Percentiles rank a stretch among this genome's conserved stretches.
phyloP scores from a whole-genome alignment of 2,113 vertebrate genomes.

The Jacana jacana region DNA sequence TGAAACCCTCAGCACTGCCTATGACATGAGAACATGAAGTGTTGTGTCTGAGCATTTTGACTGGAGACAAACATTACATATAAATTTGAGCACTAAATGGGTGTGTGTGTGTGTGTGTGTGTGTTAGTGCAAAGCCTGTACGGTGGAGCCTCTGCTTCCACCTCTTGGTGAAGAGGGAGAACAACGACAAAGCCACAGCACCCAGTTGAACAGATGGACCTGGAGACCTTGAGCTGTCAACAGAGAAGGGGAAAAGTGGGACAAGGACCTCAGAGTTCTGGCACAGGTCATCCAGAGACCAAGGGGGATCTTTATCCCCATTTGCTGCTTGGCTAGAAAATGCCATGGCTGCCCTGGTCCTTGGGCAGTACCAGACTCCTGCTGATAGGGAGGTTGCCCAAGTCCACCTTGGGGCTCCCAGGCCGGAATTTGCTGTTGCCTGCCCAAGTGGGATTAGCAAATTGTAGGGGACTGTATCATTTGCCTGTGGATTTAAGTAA shows the following conservation, averaged over 20 bases:
- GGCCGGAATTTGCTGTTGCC: not conserved
- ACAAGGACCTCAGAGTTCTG: not conserved
- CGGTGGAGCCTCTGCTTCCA: not conserved
- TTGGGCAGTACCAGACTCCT: not conserved
- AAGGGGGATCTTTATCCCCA: not conserved
- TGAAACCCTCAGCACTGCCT: not conserved
- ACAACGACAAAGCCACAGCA: not conserved
- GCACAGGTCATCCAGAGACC: not conserved
- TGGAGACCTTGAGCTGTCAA: not conserved
- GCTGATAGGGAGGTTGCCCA: not conserved
- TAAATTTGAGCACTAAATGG: not conserved
- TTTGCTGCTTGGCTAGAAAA: not conserved
- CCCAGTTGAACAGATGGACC: not conserved
- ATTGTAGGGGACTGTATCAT: rapidly evolving
- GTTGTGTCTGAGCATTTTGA: not conserved
- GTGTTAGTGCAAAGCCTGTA: rapidly evolving
- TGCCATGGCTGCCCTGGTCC: not conserved
- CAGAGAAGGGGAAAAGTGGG: not conserved
- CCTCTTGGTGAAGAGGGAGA: not conserved
- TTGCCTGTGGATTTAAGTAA: not conserved
- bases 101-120: no score
- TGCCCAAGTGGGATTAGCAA: not conserved
- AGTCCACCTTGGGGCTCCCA: not conserved
- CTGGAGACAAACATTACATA: not conserved
- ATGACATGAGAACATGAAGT: not conserved